A percentile compares a stretch with the other conserved stretches of the same genome.
phyloP scores from a whole-genome alignment of 2,113 vertebrate species.

The Aegotheles bennettii region DNA sequence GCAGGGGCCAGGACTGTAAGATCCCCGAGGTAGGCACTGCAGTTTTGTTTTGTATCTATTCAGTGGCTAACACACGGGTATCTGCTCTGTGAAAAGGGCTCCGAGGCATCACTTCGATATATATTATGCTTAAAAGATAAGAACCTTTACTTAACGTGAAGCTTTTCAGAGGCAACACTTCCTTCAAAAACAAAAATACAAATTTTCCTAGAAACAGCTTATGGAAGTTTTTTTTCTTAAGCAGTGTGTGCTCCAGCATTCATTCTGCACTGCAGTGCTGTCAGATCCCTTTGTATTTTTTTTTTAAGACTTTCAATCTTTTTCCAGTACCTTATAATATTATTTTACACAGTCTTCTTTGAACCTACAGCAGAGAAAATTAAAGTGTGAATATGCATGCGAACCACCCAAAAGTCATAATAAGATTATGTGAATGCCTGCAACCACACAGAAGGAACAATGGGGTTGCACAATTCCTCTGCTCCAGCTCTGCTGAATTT shows the following conservation, averaged over 20 bases:
- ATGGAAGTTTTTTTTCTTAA: neutral
- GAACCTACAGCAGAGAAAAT: slow-evolving; percentile 27
- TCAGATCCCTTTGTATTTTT: neutral
- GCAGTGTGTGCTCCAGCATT: neutral
- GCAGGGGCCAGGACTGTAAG: neutral
- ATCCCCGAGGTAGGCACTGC: neutral
- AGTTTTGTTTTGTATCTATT: neutral
- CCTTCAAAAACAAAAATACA: neutral
- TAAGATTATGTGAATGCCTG: slow-evolving; percentile 26
- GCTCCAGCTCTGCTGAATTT: neutral
- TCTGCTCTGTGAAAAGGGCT: neutral
- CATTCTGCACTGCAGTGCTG: neutral
- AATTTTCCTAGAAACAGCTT: neutral
- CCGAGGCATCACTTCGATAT: neutral
- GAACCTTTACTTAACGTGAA: neutral
- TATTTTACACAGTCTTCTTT: neutral
- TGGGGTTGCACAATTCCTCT: slow-evolving; percentile 12
- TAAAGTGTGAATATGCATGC: neutral
- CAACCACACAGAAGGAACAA: slow-evolving; percentile 45
- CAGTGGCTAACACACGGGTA: neutral
- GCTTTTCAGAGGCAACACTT: neutral
- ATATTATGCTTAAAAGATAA: neutral
- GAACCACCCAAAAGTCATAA: slow-evolving; percentile 18
- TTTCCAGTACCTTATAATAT: neutral
- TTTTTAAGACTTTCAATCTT: neutral